Evolutionary conservation across 2,113 vertebrate genomes (phyloP).

Genomic region (Synchiropus splendidus): DNA sequence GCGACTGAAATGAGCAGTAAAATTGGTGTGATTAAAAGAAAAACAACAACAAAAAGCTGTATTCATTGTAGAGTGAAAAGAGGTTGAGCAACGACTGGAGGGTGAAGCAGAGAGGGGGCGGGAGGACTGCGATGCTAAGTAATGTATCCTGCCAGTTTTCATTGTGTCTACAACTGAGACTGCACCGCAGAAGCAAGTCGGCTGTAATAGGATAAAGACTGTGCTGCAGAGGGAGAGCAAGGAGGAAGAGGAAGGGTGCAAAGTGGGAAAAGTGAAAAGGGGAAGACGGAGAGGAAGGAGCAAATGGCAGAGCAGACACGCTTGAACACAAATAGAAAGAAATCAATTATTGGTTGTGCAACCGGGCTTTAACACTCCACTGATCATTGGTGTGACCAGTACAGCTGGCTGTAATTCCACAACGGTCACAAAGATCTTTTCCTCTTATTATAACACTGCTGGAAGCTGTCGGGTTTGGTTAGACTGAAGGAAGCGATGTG

Average conservation of each 20-base stretch:
- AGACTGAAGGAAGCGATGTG: too few relatives aligned
- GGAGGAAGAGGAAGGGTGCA: neutral
- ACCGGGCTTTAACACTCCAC: conserved; percentile 14
- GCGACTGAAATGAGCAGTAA: conserved; percentile 1
- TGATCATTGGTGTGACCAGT: conserved; percentile 10
- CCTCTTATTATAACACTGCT: neutral
- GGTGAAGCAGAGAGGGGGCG: conserved; percentile 20
- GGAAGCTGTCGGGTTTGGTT: neutral
- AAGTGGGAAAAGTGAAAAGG: neutral
- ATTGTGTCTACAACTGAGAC: conserved; percentile 47
- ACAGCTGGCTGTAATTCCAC: conserved; percentile 4
- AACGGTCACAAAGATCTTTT: neutral
- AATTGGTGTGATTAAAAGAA: conserved; percentile 26
- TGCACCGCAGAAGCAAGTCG: conserved; percentile 37
- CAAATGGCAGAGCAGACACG: conserved; percentile 2
- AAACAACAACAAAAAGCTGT: conserved; percentile 29
- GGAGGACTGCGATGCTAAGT: conserved; percentile 34
- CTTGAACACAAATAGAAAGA: conserved; percentile 12
- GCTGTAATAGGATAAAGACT: conserved; percentile 58
- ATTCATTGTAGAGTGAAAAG: conserved; percentile 16
- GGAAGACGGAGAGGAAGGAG: conserved; percentile 1
- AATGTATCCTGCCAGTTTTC: conserved; percentile 59
- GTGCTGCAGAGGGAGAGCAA: conserved; percentile 29
- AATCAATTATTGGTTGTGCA: conserved; percentile 22
- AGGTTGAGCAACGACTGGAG: conserved; percentile 6